phyloP scores from a whole-genome alignment of 2,113 vertebrate species.

The Spermophilus dauricus region DNA sequence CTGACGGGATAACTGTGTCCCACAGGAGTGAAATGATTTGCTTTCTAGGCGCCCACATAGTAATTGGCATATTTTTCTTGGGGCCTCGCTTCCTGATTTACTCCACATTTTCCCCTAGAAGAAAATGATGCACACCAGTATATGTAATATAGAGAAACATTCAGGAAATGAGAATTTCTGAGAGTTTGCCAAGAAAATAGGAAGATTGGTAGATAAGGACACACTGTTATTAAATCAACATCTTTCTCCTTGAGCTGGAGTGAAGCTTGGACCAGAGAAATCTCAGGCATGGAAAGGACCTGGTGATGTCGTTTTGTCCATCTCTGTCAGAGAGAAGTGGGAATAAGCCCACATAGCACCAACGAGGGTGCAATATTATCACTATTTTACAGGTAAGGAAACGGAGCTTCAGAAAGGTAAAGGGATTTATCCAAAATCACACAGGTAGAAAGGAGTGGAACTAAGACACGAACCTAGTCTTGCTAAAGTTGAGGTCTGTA shows the following conservation, averaged over 20 bases:
- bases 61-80: background rate
- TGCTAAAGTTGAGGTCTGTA: background rate
- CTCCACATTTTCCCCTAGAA: background rate
- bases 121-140: background rate
- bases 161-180: background rate
- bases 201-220: background rate
- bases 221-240: background rate
- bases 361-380: too few species aligned
- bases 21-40: background rate
- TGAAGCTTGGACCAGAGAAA: background rate
- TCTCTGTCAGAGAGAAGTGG: background rate
- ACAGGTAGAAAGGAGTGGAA: background rate
- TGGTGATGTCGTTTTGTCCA: background rate
- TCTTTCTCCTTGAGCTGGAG: background rate
- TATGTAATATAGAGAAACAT: background rate
- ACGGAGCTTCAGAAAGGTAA: background rate
- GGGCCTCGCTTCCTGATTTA: constrained; percentile 13
- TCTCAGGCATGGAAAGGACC: background rate
- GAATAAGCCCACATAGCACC: background rate
- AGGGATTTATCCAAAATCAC: background rate
- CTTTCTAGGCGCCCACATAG: background rate
- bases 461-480: background rate
- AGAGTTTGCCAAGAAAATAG: background rate
- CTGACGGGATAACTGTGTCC: background rate
- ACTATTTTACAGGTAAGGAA: background rate